phyloP scores from a whole-genome alignment of 2,888 invertebrate genomes.

The Eumacrocentrus americanus region DNA sequence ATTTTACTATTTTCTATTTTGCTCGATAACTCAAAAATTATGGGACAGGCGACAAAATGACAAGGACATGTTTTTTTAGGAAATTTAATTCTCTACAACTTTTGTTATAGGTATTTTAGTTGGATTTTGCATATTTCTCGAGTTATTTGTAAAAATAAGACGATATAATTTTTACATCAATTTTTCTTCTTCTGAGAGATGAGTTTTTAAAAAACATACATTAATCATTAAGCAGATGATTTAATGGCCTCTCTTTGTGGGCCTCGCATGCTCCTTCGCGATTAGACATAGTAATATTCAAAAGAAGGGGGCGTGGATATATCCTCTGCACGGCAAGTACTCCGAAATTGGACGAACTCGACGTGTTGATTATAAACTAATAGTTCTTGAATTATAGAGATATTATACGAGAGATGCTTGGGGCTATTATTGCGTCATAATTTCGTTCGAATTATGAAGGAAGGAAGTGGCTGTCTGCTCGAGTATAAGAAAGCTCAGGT shows the following conservation, averaged over 20 bases:
- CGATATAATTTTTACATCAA: too few species aligned
- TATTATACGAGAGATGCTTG: slow-evolving; percentile 55
- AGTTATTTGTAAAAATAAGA: too few species aligned
- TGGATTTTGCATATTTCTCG: too few species aligned
- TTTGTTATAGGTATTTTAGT: too few species aligned
- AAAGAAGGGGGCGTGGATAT: slow-evolving; percentile 55
- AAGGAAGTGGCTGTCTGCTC: slow-evolving; percentile 56
- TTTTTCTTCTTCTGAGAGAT: too few species aligned
- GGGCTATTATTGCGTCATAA: slow-evolving; percentile 51
- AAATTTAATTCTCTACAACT: too few species aligned
- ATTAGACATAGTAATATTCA: slow-evolving; percentile 61
- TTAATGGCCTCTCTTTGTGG: slow-evolving; percentile 24
- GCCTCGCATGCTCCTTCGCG: slow-evolving; percentile 55
- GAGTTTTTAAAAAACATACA: neutral
- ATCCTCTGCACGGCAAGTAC: slow-evolving; percentile 21
- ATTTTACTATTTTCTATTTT: too few species aligned
- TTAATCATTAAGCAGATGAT: slow-evolving; percentile 25
- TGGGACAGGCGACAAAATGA: too few species aligned
- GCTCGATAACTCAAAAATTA: too few species aligned
- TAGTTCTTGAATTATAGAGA: slow-evolving; percentile 59
- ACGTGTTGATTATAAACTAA: slow-evolving; percentile 61
- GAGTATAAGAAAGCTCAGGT: slow-evolving; percentile 57
- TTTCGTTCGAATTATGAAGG: slow-evolving; percentile 55
- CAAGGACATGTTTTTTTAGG: too few species aligned
- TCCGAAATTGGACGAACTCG: slow-evolving; percentile 44